phyloP scores from a whole-genome alignment of 53 echinoderm and acorn worm species.

The Antedon mediterranea region DNA sequence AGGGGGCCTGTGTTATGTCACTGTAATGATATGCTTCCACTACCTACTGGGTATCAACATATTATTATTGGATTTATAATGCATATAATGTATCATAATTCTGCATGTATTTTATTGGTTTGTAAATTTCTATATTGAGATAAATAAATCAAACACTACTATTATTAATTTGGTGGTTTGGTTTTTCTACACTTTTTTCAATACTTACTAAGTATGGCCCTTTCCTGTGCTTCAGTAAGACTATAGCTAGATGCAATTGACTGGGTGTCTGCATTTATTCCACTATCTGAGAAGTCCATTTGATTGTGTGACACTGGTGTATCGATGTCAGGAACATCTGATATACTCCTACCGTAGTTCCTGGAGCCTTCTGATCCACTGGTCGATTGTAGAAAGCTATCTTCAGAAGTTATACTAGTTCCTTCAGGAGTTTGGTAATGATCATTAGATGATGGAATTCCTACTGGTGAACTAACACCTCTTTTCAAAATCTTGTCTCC shows the following conservation, averaged over 20 bases:
- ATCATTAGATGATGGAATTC: background rate
- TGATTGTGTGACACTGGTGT: background rate
- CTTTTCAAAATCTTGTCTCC: background rate
- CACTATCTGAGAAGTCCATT: background rate
- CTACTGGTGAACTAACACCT: background rate
- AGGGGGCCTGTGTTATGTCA: no score
- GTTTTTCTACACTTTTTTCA: background rate
- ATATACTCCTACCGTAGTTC: background rate
- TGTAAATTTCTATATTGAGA: no score
- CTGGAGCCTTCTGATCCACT: background rate
- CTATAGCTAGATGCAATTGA: constrained; percentile 67
- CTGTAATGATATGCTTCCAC: no score
- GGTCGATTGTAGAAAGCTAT: background rate
- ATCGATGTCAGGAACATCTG: background rate
- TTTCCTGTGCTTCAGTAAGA: constrained; percentile 83
- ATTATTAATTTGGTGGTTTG: no score
- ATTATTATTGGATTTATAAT: no score
- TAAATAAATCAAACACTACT: no score
- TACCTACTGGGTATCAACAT: no score
- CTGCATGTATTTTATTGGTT: no score
- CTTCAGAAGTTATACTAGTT: background rate
- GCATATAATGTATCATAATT: no score
- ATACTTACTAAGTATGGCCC: constrained; percentile 61
- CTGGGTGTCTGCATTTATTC: constrained; percentile 18
- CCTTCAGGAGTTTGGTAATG: background rate